Conservation (phyloP, 2,888 invertebrate genomes). For the Ligdia adustata region DNA sequence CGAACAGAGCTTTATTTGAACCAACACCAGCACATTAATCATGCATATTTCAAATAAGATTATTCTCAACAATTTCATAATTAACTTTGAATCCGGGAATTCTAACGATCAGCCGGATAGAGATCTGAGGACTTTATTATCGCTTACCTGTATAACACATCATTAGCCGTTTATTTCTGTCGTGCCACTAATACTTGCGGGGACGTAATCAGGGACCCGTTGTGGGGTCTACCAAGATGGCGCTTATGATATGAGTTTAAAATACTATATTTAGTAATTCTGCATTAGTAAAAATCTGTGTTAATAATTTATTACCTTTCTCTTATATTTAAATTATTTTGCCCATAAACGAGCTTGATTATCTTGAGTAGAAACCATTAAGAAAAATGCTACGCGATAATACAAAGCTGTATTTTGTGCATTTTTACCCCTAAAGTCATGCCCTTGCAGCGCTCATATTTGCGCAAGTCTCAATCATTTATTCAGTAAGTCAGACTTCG, state of each 20-base stretch:
- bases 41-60: slow-evolving; percentile 32
- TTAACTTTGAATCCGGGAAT: slow-evolving; percentile 56
- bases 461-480: slow-evolving; percentile 77
- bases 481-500: slow-evolving; percentile 66
- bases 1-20: slow-evolving; percentile 34
- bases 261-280: too few relatives aligned
- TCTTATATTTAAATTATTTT: too few relatives aligned
- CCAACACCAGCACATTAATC: slow-evolving; percentile 16
- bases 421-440: neutral
- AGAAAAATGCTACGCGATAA: neutral
- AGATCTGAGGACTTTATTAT: slow-evolving; percentile 78
- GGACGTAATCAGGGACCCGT: slow-evolving; percentile 9
- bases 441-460: slow-evolving; percentile 39
- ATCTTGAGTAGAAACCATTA: neutral
- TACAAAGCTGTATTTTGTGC: too few relatives aligned
- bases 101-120: slow-evolving; percentile 65
- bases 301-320: too few relatives aligned
- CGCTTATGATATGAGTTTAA: too few relatives aligned
- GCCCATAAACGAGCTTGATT: too few relatives aligned
- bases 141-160: slow-evolving; percentile 77
- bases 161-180: slow-evolving; percentile 79
- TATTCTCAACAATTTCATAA: slow-evolving; percentile 43
- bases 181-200: slow-evolving; percentile 59
- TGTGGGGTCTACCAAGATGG: too few relatives aligned
- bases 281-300: too few relatives aligned